A percentile compares a stretch with the other conserved stretches of the same genome.
Conservation (phyloP, 2,888 invertebrate genomes). For the Homarus gammarus region DNA sequence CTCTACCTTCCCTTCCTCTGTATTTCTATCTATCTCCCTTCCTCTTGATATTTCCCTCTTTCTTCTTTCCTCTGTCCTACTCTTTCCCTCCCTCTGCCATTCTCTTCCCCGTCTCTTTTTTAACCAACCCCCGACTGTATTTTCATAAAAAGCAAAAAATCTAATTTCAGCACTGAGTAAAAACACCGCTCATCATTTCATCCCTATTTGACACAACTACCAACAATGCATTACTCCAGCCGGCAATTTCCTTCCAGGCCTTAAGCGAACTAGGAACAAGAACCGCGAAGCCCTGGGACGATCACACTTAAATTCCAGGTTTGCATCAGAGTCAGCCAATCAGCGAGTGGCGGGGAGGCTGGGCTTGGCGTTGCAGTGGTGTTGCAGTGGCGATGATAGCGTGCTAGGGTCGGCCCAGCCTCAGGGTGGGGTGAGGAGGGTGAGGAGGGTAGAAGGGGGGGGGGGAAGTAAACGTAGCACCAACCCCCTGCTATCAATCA, state of each 20-base stretch:
- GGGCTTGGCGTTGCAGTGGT: slow-evolving; percentile 46
- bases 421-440: not conserved
- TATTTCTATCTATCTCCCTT: not conserved
- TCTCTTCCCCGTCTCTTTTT: not conserved
- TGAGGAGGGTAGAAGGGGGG: not conserved
- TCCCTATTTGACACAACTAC: slow-evolving; percentile 31
- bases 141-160: not conserved
- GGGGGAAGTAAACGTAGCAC: not conserved
- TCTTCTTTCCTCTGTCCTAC: not conserved
- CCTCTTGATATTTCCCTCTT: slow-evolving; percentile 3
- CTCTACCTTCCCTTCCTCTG: not conserved
- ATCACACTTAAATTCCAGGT: slow-evolving; percentile 30
- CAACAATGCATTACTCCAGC: slow-evolving; percentile 23
- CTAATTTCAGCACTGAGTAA: slow-evolving; percentile 31
- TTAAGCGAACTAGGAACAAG: slow-evolving; percentile 3
- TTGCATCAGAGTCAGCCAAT: slow-evolving; percentile 13
- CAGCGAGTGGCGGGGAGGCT: slow-evolving; percentile 20
- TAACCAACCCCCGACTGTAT: not conserved
- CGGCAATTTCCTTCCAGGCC: slow-evolving; percentile 5
- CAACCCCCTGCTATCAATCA: slow-evolving; percentile 16
- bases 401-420: not conserved
- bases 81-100: not conserved
- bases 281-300: not conserved
- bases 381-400: slow-evolving; percentile 42
- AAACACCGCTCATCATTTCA: slow-evolving; percentile 30